A percentile compares a stretch with the other conserved stretches of the same genome.
phyloP scores from a whole-genome alignment of 2,888 invertebrate genomes.

The Scaptomyza parva region DNA sequence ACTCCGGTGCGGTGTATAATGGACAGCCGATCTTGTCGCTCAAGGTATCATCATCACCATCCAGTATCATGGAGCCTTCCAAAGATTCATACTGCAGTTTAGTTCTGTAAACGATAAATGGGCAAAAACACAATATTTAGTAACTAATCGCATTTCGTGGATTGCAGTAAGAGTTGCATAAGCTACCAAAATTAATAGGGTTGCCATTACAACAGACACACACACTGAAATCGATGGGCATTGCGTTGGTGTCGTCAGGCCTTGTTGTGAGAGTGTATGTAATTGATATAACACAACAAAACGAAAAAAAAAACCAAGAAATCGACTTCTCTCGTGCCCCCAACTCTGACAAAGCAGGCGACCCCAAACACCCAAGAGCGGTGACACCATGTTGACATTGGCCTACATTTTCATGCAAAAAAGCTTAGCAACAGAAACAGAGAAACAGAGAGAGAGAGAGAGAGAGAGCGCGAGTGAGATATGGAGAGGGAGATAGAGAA shows the following conservation, averaged over 20 bases:
- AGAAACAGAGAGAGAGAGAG: conserved; percentile 22
- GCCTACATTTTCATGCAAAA: conserved; percentile 80
- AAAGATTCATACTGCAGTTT: conserved; percentile 84
- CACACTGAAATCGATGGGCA: conserved; percentile 65
- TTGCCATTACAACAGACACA: conserved; percentile 62
- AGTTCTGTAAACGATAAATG: conserved; percentile 75
- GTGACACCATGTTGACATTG: conserved; percentile 77
- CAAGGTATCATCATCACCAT: conserved; percentile 81
- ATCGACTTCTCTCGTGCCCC: conserved; percentile 15
- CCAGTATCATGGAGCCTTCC: conserved; percentile 84
- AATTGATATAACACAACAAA: conserved; percentile 50
- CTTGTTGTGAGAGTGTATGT: conserved; percentile 56
- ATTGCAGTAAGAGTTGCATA: conserved; percentile 46
- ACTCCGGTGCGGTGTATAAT: conserved; percentile 83
- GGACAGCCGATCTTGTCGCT: conserved; percentile 84
- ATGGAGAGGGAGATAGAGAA: conserved; percentile 7
- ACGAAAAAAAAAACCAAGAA: neutral
- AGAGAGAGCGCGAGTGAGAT: too few species aligned
- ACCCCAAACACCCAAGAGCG: conserved; percentile 79
- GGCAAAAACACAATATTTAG: conserved; percentile 10
- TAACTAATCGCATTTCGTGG: conserved; percentile 21
- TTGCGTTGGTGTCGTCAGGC: conserved; percentile 56
- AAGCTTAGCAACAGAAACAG: conserved; percentile 20
- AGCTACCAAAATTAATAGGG: conserved; percentile 52
- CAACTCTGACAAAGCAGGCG: conserved; percentile 59